Conservation (phyloP, 2,888 invertebrate genomes). For the Polydrusus cervinus region DNA sequence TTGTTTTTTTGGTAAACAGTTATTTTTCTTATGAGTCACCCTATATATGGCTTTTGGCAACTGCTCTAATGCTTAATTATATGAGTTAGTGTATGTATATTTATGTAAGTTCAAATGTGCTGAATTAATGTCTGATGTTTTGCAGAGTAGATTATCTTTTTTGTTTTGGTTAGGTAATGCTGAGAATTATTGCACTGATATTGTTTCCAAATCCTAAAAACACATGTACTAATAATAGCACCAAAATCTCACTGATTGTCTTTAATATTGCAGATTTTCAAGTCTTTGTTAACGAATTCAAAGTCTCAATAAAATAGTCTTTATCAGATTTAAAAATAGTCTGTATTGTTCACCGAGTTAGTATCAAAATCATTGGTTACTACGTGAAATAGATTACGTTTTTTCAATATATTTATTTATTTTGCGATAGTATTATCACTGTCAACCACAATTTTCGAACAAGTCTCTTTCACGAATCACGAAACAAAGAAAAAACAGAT, state of each 20-base stretch:
- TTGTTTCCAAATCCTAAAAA: slow-evolving; percentile 8
- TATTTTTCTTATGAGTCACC: slow-evolving; percentile 70
- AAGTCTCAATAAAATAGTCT: not conserved
- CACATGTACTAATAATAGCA: slow-evolving; percentile 5
- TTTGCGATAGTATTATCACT: slow-evolving; percentile 1
- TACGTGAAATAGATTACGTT: not conserved
- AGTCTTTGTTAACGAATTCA: no score
- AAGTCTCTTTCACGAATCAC: not conserved
- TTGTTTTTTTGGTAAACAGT: slow-evolving; percentile 63
- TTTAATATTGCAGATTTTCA: not conserved
- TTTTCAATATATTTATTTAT: not conserved
- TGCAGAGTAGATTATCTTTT: not conserved
- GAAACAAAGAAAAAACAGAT: not conserved
- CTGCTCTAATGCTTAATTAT: slow-evolving; percentile 15
- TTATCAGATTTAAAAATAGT: not conserved
- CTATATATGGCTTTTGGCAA: slow-evolving; percentile 63
- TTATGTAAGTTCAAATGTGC: not conserved
- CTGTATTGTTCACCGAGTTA: no score
- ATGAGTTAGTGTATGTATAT: slow-evolving; percentile 10
- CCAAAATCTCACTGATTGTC: not conserved
- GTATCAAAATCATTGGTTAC: no score
- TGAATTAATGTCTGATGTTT: not conserved
- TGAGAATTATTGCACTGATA: slow-evolving; percentile 70
- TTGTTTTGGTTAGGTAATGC: slow-evolving; percentile 57
- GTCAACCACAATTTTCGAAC: not conserved